Evolutionary conservation across 2,888 invertebrate genomes (phyloP), one percentile per base, ranked within the genome.

Genomic region (Callyntrura guangdongensis): DNA sequence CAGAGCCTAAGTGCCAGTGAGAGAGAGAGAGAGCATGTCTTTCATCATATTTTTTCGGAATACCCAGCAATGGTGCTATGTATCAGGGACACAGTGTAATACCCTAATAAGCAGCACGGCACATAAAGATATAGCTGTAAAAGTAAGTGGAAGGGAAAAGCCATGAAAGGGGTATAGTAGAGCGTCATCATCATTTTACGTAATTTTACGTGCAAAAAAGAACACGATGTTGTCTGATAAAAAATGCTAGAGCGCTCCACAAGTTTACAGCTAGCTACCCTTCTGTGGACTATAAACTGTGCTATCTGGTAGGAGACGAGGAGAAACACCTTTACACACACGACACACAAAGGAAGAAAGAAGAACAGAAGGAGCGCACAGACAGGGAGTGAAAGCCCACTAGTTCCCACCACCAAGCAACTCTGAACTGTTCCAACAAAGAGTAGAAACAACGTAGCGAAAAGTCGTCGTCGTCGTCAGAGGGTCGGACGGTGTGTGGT

Each of bases 171-270:
- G 27, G 27, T 25, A 64, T 22, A 64, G 64, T 6, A 67, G 14
- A 84, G 53, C 84, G 14, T 84, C 59, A 59, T 25, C 86, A 56
- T 79, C 86, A 74, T 74, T 74, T 59, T 67, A 67, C 69, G 49
- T 69, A 84, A 84, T 84, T 84, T 84, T 84, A 72, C 53, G 84
- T 72, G 85, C 85, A 59, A 45, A 79, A 79, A 79, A 27, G 27
- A 11, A 27, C 8, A 20, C 17, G 64, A 36, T 36, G 17, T 1
- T 49, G 9, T 27, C 14, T 45, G 79, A 79, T 56, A 59, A 45
- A 79, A 59, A 17, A 27, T 12, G n/a, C 11, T n/a, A 12, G 27
- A 56, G 27, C 25, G 36, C 36, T 79, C 79, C 59, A 79, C 79
- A 83, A 64, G 64, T 83, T 82, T 82, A 53, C 36, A 64, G 61